Conservation (phyloP, 2,113 vertebrate genomes). For the Casuarius casuarius region DNA sequence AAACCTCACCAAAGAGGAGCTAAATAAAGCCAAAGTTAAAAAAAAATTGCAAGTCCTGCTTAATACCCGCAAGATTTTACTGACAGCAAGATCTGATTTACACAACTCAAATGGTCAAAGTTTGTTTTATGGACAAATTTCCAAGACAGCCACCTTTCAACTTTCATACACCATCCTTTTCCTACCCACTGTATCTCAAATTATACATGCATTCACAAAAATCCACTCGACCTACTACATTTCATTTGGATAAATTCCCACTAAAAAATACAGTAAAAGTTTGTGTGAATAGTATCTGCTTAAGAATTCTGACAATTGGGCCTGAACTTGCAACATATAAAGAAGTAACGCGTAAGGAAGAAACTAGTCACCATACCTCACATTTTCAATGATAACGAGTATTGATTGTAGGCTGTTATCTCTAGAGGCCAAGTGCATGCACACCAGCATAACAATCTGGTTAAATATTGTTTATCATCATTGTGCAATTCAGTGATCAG, state of each 20-base stretch:
- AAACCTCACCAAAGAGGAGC: background rate
- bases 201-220: background rate
- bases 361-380: background rate
- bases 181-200: background rate
- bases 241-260: background rate
- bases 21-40: background rate
- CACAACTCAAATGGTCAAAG: background rate
- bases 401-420: background rate
- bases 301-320: background rate
- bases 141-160: background rate
- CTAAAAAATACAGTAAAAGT: background rate
- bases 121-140: background rate
- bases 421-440: background rate
- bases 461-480: background rate
- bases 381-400: background rate
- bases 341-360: background rate
- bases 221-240: background rate
- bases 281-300: background rate
- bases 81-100: background rate
- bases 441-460: background rate
- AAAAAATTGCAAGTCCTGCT: no score
- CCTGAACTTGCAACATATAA: background rate
- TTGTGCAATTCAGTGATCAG: background rate
- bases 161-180: fast-evolving
- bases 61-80: background rate